phyloP scores from a whole-genome alignment of 2,888 invertebrate genomes.

The Dryobotodes eremita region DNA sequence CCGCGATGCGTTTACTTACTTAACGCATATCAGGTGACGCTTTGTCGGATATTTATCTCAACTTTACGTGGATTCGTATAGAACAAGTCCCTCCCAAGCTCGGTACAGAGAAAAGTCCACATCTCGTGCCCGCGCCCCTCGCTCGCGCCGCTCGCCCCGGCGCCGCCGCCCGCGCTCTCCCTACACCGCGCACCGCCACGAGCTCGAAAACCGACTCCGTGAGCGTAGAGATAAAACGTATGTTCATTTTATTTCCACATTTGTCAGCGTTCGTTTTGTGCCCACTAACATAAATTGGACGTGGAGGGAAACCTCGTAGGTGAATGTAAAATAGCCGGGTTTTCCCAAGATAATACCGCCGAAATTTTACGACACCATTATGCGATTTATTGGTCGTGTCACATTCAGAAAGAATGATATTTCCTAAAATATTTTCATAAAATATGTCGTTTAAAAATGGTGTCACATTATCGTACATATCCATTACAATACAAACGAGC shows the following conservation, averaged over 20 bases:
- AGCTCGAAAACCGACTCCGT: constrained; percentile 84
- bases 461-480: constrained; percentile 39
- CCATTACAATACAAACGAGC: constrained; percentile 6
- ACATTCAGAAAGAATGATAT: constrained; percentile 86
- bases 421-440: constrained; percentile 82
- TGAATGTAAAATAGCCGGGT: constrained; percentile 90
- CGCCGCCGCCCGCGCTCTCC: constrained; percentile 60
- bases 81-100: constrained; percentile 71
- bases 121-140: constrained; percentile 62
- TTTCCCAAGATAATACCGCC: constrained; percentile 90
- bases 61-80: constrained; percentile 77
- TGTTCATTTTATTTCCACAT: constrained; percentile 91
- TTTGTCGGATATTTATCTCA: constrained; percentile 76
- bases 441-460: constrained; percentile 64
- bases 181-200: constrained; percentile 71
- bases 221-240: constrained; percentile 89
- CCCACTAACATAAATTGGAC: constrained; percentile 91
- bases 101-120: constrained; percentile 71
- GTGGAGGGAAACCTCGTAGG: constrained; percentile 90
- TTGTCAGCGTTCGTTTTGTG: constrained; percentile 91
- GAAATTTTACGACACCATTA: constrained; percentile 90
- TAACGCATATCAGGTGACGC: constrained; percentile 67
- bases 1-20: constrained; percentile 30
- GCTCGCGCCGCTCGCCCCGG: constrained; percentile 52
- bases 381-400: constrained; percentile 89